Evolutionary conservation across 2,888 invertebrate genomes (phyloP).

Genomic region (Ornithoptera alexandrae): DNA sequence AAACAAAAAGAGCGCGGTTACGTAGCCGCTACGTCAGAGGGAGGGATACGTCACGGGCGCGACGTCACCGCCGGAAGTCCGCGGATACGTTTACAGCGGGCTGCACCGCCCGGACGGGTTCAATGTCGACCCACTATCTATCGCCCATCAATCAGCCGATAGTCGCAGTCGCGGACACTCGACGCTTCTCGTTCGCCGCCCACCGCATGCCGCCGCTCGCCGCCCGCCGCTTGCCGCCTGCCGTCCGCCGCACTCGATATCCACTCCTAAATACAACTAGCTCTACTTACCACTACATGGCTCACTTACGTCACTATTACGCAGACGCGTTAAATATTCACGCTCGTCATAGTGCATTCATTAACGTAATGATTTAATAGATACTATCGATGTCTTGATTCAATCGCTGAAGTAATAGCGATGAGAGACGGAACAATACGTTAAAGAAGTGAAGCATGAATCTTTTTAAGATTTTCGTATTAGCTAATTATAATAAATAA

Average conservation of each 20-base stretch:
- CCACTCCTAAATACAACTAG: conserved; percentile 33
- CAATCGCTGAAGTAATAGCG: conserved; percentile 12
- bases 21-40: conserved; percentile 63
- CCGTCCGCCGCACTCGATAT: conserved; percentile 27
- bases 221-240: no score
- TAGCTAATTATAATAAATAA: neutral
- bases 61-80: conserved; percentile 76
- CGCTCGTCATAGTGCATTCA: conserved; percentile 21
- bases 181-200: conserved; percentile 32
- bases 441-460: neutral
- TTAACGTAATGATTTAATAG: neutral
- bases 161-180: conserved; percentile 39
- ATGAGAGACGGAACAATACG: neutral
- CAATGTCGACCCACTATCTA: conserved; percentile 75
- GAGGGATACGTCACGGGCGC: conserved; percentile 57
- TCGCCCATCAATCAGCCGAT: conserved; percentile 74
- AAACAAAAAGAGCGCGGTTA: conserved; percentile 74
- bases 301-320: conserved; percentile 32
- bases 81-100: conserved; percentile 68
- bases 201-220: conserved; percentile 29
- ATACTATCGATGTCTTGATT: neutral
- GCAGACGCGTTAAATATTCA: conserved; percentile 28
- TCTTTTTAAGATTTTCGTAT: neutral
- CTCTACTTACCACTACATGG: conserved; percentile 39
- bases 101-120: conserved; percentile 63